phyloP scores from a whole-genome alignment of 2,797 vertebrate species.

The Lindbergichthys nudifrons region DNA sequence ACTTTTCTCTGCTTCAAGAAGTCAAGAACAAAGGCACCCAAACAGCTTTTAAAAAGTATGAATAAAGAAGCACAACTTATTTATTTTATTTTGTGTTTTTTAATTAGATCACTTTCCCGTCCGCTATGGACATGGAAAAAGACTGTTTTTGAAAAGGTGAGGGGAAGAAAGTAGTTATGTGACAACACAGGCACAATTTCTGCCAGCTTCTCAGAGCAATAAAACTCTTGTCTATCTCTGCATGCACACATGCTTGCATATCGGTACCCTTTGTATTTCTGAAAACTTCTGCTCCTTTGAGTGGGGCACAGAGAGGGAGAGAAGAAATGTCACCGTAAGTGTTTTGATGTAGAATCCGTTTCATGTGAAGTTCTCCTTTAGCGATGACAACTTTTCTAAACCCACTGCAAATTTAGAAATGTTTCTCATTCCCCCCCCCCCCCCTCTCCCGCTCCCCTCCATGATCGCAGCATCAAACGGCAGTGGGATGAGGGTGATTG shows the following conservation, averaged over 20 bases:
- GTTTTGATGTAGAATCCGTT: slow-evolving; percentile 86
- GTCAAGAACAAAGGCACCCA: slow-evolving; percentile 71
- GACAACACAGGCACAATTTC: slow-evolving; percentile 83
- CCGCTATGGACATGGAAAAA: slow-evolving; percentile 78
- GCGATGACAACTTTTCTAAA: slow-evolving; percentile 86
- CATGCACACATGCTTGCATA: slow-evolving; percentile 82
- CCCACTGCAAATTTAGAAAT: slow-evolving; percentile 84
- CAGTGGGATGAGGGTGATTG: slow-evolving; percentile 75
- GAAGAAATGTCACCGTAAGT: slow-evolving; percentile 85
- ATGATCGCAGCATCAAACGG: slow-evolving; percentile 81
- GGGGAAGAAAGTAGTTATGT: slow-evolving; percentile 61
- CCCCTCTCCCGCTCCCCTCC: slow-evolving; percentile 59
- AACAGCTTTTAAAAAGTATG: slow-evolving; percentile 78
- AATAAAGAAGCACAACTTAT: slow-evolving; percentile 75
- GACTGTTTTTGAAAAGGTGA: slow-evolving; percentile 72
- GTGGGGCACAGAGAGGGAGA: slow-evolving; percentile 79
- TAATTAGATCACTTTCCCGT: slow-evolving; percentile 83
- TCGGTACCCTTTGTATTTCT: slow-evolving; percentile 82
- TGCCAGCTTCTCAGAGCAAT: slow-evolving; percentile 79
- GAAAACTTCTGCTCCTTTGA: slow-evolving; percentile 85
- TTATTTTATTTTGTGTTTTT: slow-evolving; percentile 81
- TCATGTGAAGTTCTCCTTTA: slow-evolving; percentile 87
- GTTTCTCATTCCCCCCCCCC: slow-evolving; percentile 74
- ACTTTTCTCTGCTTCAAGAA: slow-evolving; percentile 70
- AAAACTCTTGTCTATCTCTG: slow-evolving; percentile 84